These are phyloP conservation scores for Condylura cristata DNA, from an alignment of 2,113 vertebrate genomes.

Conservation along the genomic window DNA sequence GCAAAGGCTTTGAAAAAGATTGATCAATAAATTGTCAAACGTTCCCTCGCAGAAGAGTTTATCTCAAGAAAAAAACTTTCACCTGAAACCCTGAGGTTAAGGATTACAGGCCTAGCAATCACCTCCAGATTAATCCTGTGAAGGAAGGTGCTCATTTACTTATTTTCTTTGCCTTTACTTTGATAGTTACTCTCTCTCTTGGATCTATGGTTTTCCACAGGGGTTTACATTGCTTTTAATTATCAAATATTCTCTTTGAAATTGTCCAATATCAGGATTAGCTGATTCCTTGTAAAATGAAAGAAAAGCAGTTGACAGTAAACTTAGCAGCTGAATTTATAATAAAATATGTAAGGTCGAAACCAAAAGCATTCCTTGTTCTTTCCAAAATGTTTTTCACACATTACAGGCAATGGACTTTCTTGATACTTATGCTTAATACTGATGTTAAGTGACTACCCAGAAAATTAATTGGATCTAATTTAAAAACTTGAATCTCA, in stretches of 20 bases:
- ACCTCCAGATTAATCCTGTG: neutral
- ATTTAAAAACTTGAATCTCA: neutral
- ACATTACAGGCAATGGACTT: conserved; percentile 19
- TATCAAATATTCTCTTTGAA: neutral
- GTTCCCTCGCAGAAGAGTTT: neutral
- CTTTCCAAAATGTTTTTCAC: conserved; percentile 38
- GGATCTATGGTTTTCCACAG: neutral
- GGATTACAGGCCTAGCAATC: conserved; percentile 3
- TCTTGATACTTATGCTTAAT: conserved; percentile 36
- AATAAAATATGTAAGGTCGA: conserved; percentile 20
- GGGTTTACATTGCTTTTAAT: neutral
- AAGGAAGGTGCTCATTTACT: neutral
- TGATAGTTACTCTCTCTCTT: neutral
- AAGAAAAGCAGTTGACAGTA: conserved; percentile 33
- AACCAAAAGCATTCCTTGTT: conserved; percentile 26
- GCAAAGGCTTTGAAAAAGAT: neutral
- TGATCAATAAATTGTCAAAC: neutral
- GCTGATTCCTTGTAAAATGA: neutral
- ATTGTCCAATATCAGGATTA: conserved; percentile 8
- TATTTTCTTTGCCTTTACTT: neutral
- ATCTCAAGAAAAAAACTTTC: conserved; percentile 31
- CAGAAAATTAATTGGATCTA: conserved; percentile 49
- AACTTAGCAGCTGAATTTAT: neutral
- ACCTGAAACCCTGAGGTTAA: neutral
- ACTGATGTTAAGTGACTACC: neutral